Evolutionary conservation across 2,113 vertebrate species (phyloP).

Genomic region (Centropus bengalensis): DNA sequence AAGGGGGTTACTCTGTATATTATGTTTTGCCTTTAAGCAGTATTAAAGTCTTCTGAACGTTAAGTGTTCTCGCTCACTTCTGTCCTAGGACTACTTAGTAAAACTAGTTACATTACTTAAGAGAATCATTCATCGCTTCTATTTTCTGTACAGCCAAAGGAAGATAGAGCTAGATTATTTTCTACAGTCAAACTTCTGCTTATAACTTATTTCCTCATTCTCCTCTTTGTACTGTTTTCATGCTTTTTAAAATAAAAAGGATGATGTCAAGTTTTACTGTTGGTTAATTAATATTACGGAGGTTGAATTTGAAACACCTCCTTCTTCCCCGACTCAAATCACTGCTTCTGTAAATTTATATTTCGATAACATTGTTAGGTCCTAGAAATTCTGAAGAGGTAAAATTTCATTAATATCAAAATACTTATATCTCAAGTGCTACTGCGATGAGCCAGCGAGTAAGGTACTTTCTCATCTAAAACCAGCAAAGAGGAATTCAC

Average conservation of each 20-base stretch:
- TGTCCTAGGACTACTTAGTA: background rate
- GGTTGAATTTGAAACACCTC: background rate
- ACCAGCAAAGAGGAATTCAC: background rate
- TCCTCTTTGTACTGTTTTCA: conserved; percentile 52
- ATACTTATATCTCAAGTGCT: background rate
- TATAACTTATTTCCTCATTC: background rate
- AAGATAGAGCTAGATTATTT: background rate
- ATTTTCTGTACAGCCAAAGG: background rate
- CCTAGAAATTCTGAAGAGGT: background rate
- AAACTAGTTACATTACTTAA: background rate
- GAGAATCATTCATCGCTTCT: background rate
- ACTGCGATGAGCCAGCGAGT: background rate
- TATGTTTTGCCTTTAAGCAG: conserved; percentile 53
- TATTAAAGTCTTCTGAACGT: conserved; percentile 30
- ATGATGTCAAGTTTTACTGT: background rate
- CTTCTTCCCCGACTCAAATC: background rate
- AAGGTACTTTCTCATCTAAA: background rate
- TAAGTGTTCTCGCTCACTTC: background rate
- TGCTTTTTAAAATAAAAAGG: conserved; percentile 75
- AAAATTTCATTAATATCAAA: background rate
- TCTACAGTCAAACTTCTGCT: background rate
- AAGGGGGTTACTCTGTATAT: conserved; percentile 68
- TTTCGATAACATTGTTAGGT: background rate
- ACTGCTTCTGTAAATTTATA: background rate
- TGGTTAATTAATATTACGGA: conserved; percentile 2